phyloP scores from a whole-genome alignment of 1,140 invertebrate genomes.

The Polypedilum vanderplanki region DNA sequence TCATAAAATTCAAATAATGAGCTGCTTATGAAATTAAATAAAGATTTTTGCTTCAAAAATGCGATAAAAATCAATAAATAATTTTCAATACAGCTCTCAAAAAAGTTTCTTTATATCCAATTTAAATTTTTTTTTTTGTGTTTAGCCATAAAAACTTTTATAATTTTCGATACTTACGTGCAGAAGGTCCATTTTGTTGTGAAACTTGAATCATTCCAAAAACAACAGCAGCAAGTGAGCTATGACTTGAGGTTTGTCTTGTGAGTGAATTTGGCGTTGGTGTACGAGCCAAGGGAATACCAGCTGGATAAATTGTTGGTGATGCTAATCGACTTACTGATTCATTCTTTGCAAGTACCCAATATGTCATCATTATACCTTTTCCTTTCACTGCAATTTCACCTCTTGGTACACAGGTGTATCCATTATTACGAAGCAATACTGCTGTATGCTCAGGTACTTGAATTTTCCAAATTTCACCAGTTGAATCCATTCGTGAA shows the following conservation, averaged over 20 bases:
- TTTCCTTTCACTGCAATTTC: slow-evolving; percentile 88
- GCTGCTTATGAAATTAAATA: too few relatives aligned
- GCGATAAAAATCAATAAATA: background rate
- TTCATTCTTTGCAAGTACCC: slow-evolving; percentile 61
- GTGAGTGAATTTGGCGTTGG: slow-evolving; percentile 44
- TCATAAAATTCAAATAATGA: too few relatives aligned
- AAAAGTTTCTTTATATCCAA: background rate
- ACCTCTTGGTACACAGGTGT: slow-evolving; percentile 57
- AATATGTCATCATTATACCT: slow-evolving; percentile 91
- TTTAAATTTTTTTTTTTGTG: background rate
- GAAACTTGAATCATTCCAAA: slow-evolving; percentile 70
- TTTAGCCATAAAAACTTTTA: background rate
- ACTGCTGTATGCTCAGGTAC: slow-evolving; percentile 77
- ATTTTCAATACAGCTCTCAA: background rate
- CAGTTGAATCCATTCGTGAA: slow-evolving; percentile 87
- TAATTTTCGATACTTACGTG: slow-evolving; percentile 40
- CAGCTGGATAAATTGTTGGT: slow-evolving; percentile 39
- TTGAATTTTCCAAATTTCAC: slow-evolving; percentile 78
- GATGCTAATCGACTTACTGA: slow-evolving; percentile 44
- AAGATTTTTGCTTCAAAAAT: background rate
- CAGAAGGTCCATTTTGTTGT: slow-evolving; percentile 56
- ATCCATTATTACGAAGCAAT: slow-evolving; percentile 39
- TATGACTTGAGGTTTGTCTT: slow-evolving; percentile 64
- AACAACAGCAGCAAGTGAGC: slow-evolving; percentile 75
- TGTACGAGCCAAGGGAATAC: slow-evolving; percentile 39